phyloP scores from a whole-genome alignment of 2,797 vertebrate genomes.

The Etheostoma perlongum region DNA sequence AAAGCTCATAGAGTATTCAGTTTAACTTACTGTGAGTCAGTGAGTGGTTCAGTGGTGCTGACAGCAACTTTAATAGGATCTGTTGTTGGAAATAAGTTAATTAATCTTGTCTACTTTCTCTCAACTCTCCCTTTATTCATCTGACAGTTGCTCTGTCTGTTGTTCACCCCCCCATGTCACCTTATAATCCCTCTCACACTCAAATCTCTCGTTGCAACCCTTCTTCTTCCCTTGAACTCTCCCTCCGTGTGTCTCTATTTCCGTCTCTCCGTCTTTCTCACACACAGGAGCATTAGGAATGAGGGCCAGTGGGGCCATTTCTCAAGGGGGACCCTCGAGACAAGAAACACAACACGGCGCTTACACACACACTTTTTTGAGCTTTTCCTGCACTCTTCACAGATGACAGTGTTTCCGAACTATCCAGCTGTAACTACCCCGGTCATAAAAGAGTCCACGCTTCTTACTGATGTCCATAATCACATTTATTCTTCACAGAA shows the following conservation, averaged over 20 bases:
- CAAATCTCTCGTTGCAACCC: constrained; percentile 38
- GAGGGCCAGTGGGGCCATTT: constrained; percentile 38
- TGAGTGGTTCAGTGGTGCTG: constrained; percentile 26
- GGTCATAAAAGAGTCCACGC: no score
- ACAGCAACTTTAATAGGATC: constrained; percentile 63
- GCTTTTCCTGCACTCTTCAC: constrained; percentile 4
- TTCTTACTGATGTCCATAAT: no score
- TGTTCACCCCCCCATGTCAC: constrained; percentile 22
- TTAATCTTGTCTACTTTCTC: constrained; percentile 67
- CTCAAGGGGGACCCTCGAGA: constrained; percentile 5
- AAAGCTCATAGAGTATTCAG: constrained; percentile 45
- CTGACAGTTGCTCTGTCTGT: constrained; percentile 11
- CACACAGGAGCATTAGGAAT: constrained; percentile 36
- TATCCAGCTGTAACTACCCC: neutral
- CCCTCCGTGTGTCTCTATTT: constrained; percentile 16
- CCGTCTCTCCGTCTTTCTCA: constrained; percentile 18
- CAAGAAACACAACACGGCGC: constrained; percentile 11
- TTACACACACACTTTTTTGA: constrained; percentile 6
- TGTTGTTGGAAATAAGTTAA: constrained; percentile 67
- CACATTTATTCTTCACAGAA: no score
- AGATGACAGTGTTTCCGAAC: neutral
- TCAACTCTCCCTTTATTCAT: constrained; percentile 38
- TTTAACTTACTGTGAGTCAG: constrained; percentile 5
- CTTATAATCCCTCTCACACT: constrained; percentile 51
- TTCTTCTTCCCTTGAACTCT: constrained; percentile 28